These are phyloP conservation scores for Melanostigma gelatinosum DNA, from an alignment of 2,113 vertebrate species.

Conservation along the genomic window DNA sequence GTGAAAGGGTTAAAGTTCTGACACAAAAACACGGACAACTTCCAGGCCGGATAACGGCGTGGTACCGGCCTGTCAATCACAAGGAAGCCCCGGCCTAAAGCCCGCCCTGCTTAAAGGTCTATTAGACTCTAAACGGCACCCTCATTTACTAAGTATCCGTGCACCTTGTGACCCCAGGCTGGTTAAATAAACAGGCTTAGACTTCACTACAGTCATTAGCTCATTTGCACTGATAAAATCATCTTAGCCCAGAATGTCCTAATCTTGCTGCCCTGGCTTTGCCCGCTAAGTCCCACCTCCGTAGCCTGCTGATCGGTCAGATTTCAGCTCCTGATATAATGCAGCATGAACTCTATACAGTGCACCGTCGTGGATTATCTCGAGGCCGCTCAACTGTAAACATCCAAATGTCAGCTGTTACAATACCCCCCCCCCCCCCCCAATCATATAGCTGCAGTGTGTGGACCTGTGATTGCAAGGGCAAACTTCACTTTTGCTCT, in stretches of 20 bases:
- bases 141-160: too few relatives aligned
- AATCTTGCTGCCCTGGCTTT: constrained; percentile 20
- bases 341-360: constrained; percentile 1
- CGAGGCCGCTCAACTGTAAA: constrained; percentile 18
- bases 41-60: too few relatives aligned
- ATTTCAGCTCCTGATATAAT: neutral
- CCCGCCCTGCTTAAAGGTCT: too few relatives aligned
- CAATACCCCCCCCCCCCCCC: neutral
- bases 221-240: constrained; percentile 25
- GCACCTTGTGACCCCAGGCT: neutral
- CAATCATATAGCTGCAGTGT: neutral
- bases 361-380: constrained; percentile 3
- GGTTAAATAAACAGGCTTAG: neutral
- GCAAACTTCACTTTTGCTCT: neutral
- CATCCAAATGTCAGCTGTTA: constrained; percentile 17
- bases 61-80: too few relatives aligned
- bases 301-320: neutral
- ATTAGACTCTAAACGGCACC: too few relatives aligned
- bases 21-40: too few relatives aligned
- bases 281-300: constrained; percentile 7
- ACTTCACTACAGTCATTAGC: neutral
- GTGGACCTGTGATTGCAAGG: neutral
- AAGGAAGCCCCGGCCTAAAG: too few relatives aligned
- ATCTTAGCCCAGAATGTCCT: constrained; percentile 24
- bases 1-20: too few relatives aligned